These are phyloP conservation scores for Periophthalmus modestus DNA, from an alignment of 2,113 vertebrate species.

Conservation along the genomic window DNA sequence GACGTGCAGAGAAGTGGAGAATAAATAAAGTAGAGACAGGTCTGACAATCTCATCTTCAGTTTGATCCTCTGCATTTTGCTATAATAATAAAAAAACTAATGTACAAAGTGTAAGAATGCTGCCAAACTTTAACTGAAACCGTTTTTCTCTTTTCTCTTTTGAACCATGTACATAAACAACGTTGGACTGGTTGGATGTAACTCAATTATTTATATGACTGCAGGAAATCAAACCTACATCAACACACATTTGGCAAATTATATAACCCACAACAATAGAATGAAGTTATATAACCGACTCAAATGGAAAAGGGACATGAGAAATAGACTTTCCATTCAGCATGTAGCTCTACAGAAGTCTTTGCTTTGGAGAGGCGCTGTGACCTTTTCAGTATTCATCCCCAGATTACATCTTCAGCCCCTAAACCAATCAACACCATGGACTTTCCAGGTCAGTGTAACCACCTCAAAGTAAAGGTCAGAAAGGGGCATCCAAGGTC, in stretches of 20 bases:
- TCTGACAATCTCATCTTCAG: too few species aligned
- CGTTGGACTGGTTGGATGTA: neutral
- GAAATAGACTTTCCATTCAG: constrained; percentile 55
- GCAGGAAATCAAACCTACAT: neutral
- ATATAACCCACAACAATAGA: neutral
- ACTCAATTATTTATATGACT: neutral
- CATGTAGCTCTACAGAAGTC: constrained; percentile 66
- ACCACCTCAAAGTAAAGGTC: constrained; percentile 79
- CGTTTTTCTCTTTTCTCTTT: too few species aligned
- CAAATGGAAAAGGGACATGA: constrained; percentile 20
- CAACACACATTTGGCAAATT: neutral
- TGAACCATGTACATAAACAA: too few species aligned
- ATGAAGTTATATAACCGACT: constrained; percentile 35
- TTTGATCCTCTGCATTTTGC: too few species aligned
- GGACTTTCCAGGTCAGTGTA: constrained; percentile 77
- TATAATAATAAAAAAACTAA: too few species aligned
- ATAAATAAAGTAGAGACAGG: too few species aligned
- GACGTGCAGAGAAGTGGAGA: neutral
- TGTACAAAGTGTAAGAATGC: too few species aligned
- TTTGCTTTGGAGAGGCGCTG: constrained; percentile 64
- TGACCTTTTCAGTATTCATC: constrained; percentile 84
- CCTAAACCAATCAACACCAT: constrained; percentile 74
- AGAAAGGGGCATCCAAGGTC: constrained; percentile 45
- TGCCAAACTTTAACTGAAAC: too few species aligned
- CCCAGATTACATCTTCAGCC: constrained; percentile 74